Percentiles rank a stretch among this genome's conserved stretches.
Conservation (phyloP, 2,797 vertebrate species). For the Pipistrellus nathusii region DNA sequence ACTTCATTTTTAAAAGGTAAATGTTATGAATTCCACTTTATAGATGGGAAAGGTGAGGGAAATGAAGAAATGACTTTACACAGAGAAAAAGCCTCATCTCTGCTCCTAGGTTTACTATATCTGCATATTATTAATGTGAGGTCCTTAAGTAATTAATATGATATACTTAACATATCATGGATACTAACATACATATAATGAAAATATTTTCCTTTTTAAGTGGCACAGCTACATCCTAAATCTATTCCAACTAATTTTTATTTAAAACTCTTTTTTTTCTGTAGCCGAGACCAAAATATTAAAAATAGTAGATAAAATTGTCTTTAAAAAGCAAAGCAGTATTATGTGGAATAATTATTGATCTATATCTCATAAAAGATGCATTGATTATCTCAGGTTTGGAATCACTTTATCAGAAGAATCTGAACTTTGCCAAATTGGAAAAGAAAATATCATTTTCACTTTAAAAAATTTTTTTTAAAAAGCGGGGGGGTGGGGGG, state of each 20-base stretch:
- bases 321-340: conserved; percentile 58
- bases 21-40: conserved; percentile 59
- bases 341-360: conserved; percentile 67
- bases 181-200: conserved; percentile 32
- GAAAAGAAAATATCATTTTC: conserved; percentile 64
- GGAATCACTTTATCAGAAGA: conserved; percentile 64
- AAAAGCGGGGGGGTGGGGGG: background rate
- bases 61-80: conserved; percentile 44
- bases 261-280: conserved; percentile 47
- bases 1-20: conserved; percentile 58
- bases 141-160: conserved; percentile 21
- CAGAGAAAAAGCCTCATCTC: conserved; percentile 17
- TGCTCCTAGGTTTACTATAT: background rate
- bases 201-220: conserved; percentile 37
- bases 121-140: conserved; percentile 9
- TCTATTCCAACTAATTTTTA: conserved; percentile 47
- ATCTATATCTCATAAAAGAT: conserved; percentile 67
- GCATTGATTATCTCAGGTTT: conserved; percentile 73
- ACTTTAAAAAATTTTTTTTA: background rate
- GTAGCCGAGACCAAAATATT: conserved; percentile 35
- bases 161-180: background rate
- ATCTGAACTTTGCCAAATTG: conserved; percentile 71
- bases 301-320: conserved; percentile 62
- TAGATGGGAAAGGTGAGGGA: background rate
- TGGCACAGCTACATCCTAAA: conserved; percentile 31